These are phyloP conservation scores for Cyclargus thomasi DNA, from an alignment of 1,140 invertebrate genomes.

Conservation along the genomic window DNA sequence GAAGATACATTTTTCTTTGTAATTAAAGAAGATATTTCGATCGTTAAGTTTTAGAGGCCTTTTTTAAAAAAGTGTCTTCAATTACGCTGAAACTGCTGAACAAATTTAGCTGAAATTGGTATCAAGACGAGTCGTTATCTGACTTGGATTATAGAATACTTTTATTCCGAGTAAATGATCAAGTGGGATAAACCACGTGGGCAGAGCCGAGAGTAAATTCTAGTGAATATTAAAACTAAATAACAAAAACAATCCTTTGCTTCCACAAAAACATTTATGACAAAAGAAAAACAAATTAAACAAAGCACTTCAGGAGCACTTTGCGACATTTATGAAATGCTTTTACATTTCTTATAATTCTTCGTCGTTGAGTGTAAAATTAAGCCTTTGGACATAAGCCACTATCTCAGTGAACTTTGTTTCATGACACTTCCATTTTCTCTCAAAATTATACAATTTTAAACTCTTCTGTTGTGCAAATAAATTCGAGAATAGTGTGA, in stretches of 20 bases:
- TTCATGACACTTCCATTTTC: neutral
- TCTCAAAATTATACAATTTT: neutral
- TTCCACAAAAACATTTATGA: slow-evolving; percentile 5
- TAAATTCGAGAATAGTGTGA: neutral
- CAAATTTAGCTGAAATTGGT: too few relatives aligned
- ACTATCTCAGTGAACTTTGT: slow-evolving; percentile 7
- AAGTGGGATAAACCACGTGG: too few relatives aligned
- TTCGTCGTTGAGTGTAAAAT: slow-evolving; percentile 9
- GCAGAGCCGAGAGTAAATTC: too few relatives aligned
- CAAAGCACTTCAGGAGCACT: slow-evolving; percentile 24
- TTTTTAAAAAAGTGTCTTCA: too few relatives aligned
- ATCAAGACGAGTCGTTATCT: too few relatives aligned
- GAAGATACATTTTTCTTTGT: too few relatives aligned
- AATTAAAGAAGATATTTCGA: too few relatives aligned
- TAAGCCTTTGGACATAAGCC: slow-evolving; percentile 14
- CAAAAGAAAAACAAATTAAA: slow-evolving; percentile 25
- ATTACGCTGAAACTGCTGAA: too few relatives aligned
- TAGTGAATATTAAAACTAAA: neutral
- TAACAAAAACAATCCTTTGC: neutral
- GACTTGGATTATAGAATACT: too few relatives aligned
- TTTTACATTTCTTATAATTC: slow-evolving; percentile 11
- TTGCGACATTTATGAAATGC: slow-evolving; percentile 11
- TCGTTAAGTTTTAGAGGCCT: too few relatives aligned
- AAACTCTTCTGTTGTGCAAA: neutral
- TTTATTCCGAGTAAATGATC: too few relatives aligned